Conservation (phyloP, 2,113 vertebrate species). For the Abramis brama region DNA sequence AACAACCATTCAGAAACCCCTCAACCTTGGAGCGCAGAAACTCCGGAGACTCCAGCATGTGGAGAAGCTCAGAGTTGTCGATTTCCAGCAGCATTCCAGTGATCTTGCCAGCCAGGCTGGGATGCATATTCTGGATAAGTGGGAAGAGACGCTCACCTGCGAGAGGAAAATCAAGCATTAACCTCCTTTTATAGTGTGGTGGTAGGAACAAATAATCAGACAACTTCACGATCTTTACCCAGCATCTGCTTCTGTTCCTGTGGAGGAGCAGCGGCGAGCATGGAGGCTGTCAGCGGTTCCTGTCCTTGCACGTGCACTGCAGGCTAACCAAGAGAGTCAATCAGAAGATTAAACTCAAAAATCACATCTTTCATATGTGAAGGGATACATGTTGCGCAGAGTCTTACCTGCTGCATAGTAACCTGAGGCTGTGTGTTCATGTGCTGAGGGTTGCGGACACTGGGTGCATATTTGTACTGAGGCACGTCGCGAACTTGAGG, state of each 20-base stretch:
- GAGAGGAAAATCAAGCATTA: neutral
- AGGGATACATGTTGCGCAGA: neutral
- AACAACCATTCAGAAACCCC: neutral
- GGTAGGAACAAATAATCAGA: neutral
- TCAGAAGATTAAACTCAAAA: neutral
- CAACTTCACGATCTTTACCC: slow-evolving; percentile 76
- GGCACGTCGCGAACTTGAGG: slow-evolving; percentile 90
- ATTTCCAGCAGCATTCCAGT: slow-evolving; percentile 98
- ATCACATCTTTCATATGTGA: neutral
- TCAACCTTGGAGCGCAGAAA: slow-evolving; percentile 96
- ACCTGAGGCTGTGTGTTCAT: slow-evolving; percentile 92
- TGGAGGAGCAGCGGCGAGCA: slow-evolving; percentile 96
- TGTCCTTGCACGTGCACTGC: slow-evolving; percentile 99
- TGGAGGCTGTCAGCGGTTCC: slow-evolving; percentile 97
- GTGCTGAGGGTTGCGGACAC: slow-evolving; percentile 95
- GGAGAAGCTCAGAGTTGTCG: slow-evolving; percentile 97
- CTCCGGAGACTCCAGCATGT: slow-evolving; percentile 99
- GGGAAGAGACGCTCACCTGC: slow-evolving; percentile 96
- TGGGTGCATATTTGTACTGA: slow-evolving; percentile 93
- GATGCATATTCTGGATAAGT: slow-evolving; percentile 98
- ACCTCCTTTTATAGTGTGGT: neutral
- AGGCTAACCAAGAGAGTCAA: slow-evolving; percentile 74
- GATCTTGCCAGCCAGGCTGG: slow-evolving; percentile 97
- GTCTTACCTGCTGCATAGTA: slow-evolving; percentile 92
- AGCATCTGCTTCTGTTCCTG: slow-evolving; percentile 99